A percentile compares a stretch with the other conserved stretches of the same genome.
phyloP scores from a whole-genome alignment of 2,113 vertebrate genomes.

The Etheostoma cragini region DNA sequence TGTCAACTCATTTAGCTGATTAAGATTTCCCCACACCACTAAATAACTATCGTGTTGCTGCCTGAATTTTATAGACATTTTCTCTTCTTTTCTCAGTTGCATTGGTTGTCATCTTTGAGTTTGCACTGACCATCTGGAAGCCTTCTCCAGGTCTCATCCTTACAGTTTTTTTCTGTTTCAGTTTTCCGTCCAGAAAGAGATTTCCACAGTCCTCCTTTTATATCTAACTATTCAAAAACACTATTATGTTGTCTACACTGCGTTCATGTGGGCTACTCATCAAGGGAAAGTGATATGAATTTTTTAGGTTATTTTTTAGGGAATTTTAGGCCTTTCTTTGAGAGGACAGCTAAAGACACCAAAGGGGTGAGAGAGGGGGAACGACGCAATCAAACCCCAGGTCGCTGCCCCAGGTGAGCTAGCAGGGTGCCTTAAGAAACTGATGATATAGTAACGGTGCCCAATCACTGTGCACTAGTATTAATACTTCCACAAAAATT shows the following conservation, averaged over 20 bases:
- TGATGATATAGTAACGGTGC: background rate
- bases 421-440: too few species aligned
- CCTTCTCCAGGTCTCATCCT: background rate
- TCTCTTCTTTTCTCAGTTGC: background rate
- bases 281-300: background rate
- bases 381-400: too few species aligned
- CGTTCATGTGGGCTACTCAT: background rate
- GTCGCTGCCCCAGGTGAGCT: too few species aligned
- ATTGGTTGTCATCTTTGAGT: constrained; percentile 7
- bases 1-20: background rate
- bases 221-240: background rate
- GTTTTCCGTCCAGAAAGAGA: background rate
- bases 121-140: constrained; percentile 12
- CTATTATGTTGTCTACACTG: background rate
- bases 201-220: background rate
- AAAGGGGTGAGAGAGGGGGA: too few species aligned
- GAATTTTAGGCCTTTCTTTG: too few species aligned
- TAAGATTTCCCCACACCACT: background rate
- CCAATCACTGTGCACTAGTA: background rate
- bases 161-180: background rate
- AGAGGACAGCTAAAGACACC: too few species aligned
- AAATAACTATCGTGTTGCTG: background rate
- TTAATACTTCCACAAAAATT: background rate
- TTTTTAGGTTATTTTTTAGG: too few species aligned
- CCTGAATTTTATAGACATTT: background rate